These are phyloP conservation scores for Tamias sibiricus DNA, from an alignment of 2,113 vertebrate species.

Conservation along the genomic window DNA sequence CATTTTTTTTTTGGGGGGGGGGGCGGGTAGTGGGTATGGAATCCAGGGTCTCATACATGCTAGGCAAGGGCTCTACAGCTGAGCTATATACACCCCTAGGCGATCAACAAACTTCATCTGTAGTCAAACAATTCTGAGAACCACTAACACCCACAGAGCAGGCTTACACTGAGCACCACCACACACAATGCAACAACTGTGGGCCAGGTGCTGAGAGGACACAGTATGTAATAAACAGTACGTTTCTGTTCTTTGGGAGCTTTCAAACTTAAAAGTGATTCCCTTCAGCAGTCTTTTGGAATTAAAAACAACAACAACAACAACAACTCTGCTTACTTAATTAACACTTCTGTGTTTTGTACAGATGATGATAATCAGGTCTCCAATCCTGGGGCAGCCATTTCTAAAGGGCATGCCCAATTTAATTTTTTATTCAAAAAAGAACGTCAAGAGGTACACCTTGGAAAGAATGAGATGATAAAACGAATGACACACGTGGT, in stretches of 20 bases:
- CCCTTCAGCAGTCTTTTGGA: neutral
- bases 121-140: neutral
- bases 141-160: neutral
- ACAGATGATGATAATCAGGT: neutral
- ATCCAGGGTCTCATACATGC: too few relatives aligned
- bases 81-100: too few relatives aligned
- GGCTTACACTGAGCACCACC: neutral
- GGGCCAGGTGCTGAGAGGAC: neutral
- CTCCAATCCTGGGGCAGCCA: neutral
- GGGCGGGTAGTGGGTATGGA: too few relatives aligned
- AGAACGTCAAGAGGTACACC: neutral
- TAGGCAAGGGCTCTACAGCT: too few relatives aligned
- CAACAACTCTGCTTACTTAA: neutral
- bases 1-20: neutral
- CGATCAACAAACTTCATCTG: neutral
- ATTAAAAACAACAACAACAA: neutral
- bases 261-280: neutral
- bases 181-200: too few relatives aligned
- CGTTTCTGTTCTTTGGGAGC: neutral
- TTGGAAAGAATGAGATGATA: neutral
- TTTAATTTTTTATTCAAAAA: neutral
- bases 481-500: neutral
- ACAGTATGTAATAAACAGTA: neutral
- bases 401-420: neutral
- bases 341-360: neutral